These are phyloP conservation scores for Lophochroa leadbeateri DNA, from an alignment of 2,113 vertebrate species.

Conservation along the genomic window DNA sequence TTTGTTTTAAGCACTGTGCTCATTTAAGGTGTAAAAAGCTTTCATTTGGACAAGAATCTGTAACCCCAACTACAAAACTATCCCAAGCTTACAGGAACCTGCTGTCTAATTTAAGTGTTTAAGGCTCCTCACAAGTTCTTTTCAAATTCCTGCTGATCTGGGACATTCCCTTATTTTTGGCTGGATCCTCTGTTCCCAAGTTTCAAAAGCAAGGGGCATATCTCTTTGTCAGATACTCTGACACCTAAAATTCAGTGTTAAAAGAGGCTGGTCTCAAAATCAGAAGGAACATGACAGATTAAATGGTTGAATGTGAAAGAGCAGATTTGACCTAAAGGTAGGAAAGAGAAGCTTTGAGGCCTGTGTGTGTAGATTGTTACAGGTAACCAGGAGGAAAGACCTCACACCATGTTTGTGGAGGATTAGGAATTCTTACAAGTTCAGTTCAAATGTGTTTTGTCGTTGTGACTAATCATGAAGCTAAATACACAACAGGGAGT, in stretches of 20 bases:
- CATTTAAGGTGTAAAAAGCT: rapidly evolving
- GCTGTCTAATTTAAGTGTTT: neutral
- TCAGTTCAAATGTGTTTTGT: neutral
- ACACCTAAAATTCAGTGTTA: neutral
- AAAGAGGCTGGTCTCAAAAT: neutral
- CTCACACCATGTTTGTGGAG: neutral
- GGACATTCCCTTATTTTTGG: neutral
- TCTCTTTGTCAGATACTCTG: neutral
- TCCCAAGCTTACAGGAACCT: neutral
- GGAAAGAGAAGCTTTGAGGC: neutral
- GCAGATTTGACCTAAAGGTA: neutral
- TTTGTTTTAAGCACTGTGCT: rapidly evolving
- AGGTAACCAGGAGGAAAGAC: neutral
- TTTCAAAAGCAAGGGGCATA: neutral
- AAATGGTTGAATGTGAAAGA: neutral
- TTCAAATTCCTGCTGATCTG: neutral
- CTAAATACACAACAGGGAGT: neutral
- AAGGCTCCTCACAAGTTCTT: neutral
- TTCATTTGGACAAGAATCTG: neutral
- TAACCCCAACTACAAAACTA: neutral
- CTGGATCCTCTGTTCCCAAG: neutral
- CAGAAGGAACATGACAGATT: neutral
- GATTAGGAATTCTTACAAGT: neutral
- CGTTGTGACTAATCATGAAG: neutral
- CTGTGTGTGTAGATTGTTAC: neutral